Conservation (phyloP, 2,888 invertebrate species). For the Ichneumoninae sp. region DNA sequence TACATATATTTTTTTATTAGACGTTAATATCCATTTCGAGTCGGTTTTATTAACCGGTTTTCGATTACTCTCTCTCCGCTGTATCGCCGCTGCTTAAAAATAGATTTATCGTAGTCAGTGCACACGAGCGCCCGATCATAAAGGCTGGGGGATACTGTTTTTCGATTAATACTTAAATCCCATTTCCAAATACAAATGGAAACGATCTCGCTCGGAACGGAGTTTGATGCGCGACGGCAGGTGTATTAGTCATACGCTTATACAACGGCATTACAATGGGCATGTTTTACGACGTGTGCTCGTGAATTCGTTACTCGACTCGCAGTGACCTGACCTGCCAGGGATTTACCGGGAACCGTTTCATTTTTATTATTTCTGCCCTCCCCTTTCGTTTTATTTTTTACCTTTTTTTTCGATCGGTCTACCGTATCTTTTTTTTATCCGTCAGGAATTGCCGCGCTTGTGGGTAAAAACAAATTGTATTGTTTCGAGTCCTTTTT, state of each 20-base stretch:
- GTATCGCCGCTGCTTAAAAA: not conserved
- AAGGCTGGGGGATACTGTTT: not conserved
- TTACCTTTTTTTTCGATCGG: not conserved
- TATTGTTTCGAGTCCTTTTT: slow-evolving; percentile 4
- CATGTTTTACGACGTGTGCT: not conserved
- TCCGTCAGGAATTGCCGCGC: slow-evolving; percentile 1
- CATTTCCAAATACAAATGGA: slow-evolving; percentile 43
- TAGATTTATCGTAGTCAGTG: slow-evolving; percentile 11
- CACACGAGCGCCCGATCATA: not conserved
- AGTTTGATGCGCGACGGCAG: slow-evolving; percentile 14
- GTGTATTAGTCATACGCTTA: not conserved
- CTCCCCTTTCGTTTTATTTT: not conserved
- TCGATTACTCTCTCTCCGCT: slow-evolving; percentile 15
- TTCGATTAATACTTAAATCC: slow-evolving; percentile 47
- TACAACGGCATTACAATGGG: not conserved
- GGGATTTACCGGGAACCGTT: not conserved
- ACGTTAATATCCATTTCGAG: not conserved
- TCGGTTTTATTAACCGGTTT: slow-evolving; percentile 3
- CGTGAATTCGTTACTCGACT: slow-evolving; percentile 9
- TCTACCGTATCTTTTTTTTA: not conserved
- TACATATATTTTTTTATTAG: not conserved
- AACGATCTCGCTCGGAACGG: slow-evolving; percentile 10
- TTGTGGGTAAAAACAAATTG: slow-evolving; percentile 13
- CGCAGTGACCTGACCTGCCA: not conserved
- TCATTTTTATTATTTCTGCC: slow-evolving; percentile 10